phyloP scores from a whole-genome alignment of 2,888 invertebrate species.

The Athalia circularis region DNA sequence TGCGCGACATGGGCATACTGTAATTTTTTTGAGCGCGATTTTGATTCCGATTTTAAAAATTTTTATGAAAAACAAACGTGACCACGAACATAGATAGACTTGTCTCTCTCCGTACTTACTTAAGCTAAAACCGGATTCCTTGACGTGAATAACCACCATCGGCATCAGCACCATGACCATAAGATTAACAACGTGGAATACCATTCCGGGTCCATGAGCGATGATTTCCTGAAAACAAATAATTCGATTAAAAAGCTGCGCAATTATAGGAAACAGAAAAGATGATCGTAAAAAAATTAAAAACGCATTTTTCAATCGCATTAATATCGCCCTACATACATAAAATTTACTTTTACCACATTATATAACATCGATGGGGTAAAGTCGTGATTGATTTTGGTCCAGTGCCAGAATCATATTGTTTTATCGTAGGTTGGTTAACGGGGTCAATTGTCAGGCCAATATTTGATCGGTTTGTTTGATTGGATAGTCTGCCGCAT shows the following conservation, averaged over 20 bases:
- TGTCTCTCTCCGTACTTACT: conserved; percentile 76
- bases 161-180: conserved; percentile 86
- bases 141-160: conserved; percentile 85
- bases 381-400: neutral
- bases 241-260: conserved; percentile 37
- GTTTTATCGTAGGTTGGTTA: conserved; percentile 50
- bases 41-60: neutral
- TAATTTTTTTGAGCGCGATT: neutral
- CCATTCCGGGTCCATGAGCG: conserved; percentile 81
- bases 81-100: neutral
- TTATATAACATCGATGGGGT: neutral
- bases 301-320: too few relatives aligned
- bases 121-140: conserved; percentile 86
- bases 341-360: too few relatives aligned
- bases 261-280: neutral
- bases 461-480: conserved; percentile 62
- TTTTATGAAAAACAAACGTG: neutral
- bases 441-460: conserved; percentile 65
- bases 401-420: conserved; percentile 12
- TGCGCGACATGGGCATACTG: too few relatives aligned
- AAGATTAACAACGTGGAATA: conserved; percentile 86
- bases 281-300: neutral
- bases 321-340: too few relatives aligned
- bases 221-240: conserved; percentile 81
- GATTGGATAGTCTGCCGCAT: conserved; percentile 22